Evolutionary conservation across 2,113 vertebrate genomes (phyloP), one percentile per base, ranked within the genome.

Genomic region (Rhodinocichla rosea): DNA sequence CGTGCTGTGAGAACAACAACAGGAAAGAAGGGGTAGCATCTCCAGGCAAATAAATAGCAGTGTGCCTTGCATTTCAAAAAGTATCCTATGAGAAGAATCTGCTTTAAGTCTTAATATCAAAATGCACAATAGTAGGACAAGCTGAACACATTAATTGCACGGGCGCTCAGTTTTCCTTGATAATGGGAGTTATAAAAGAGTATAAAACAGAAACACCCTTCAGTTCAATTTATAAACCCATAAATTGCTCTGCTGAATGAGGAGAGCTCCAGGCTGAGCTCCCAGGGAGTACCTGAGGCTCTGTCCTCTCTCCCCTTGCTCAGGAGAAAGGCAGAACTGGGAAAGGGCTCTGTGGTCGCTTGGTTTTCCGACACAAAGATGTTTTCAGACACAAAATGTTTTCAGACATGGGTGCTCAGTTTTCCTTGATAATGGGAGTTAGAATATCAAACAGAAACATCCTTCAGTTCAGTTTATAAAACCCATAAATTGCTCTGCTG

Each of bases 241-340:
- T 19, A 55, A 73, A 32, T 23, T 32, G 12, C 10, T 75, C 13
- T 63, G 52, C 30, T 30, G 12, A 30, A 17, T 26, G 16, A 70
- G 40, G n/a, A 52, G 71, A 32, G 49, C n/a, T 79, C 22, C n/a
- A 63, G 26, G 20, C 5, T 7, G 35, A 83, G 45, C 11, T 86
- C 21, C 15, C 42, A 63, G 27, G 15, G 19, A 79, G 9, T 6
- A 49, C 24, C 23, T 52, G 55, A 49, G 11, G 19, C 39, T 76
- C 18, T 0, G 0, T 60, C 26, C 24, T 53, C 9, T 60, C 15
- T 83, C 17, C 33, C 22, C 0, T 39, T 32, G 6, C 26, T 21
- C 21, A n/a, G 56, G 13, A 70, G 18, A 87, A 87, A 45, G 4
- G 50, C 55, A 81, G 24, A 77, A 60, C 11, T 40, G 22, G 44